Evolutionary conservation across 2,113 vertebrate species (phyloP).

Genomic region (Motacilla tschutschensis): DNA sequence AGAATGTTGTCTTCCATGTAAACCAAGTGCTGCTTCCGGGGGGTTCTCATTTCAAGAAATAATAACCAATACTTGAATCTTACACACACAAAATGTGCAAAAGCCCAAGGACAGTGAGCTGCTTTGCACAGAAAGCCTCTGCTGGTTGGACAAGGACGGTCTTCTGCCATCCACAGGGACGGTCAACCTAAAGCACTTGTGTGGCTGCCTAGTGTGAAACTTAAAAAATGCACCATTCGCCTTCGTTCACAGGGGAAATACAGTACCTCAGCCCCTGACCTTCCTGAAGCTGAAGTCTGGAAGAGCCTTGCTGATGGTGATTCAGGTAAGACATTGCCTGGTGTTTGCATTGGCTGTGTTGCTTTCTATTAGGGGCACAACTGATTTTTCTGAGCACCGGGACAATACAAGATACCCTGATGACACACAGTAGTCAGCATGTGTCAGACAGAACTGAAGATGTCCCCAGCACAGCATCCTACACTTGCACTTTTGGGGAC

Average conservation of each 20-base stretch:
- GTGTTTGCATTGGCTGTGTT: not conserved
- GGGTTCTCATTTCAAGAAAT: not conserved
- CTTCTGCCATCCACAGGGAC: not conserved
- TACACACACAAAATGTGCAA: not conserved
- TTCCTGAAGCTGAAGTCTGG: not conserved
- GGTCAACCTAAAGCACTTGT: not conserved
- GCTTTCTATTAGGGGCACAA: not conserved
- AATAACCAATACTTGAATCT: not conserved
- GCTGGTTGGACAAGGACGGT: not conserved
- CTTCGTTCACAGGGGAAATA: conserved; percentile 16
- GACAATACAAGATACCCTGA: not conserved
- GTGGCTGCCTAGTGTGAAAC: not conserved
- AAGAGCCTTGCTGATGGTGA: not conserved
- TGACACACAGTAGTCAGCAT: fast-evolving
- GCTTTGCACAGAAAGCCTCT: not conserved
- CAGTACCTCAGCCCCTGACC: not conserved
- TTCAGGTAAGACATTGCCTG: not conserved
- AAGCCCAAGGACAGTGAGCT: not conserved
- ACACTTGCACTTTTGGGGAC: not conserved
- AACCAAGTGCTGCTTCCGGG: not conserved
- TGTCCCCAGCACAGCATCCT: not conserved
- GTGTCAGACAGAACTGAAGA: not conserved
- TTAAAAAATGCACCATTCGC: conserved; percentile 13
- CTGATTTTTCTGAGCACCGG: not conserved
- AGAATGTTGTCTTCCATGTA: not conserved